Percentiles rank a stretch among this genome's conserved stretches.
Conservation (phyloP, 2,797 vertebrate genomes). For the Amazonetta brasiliensis region DNA sequence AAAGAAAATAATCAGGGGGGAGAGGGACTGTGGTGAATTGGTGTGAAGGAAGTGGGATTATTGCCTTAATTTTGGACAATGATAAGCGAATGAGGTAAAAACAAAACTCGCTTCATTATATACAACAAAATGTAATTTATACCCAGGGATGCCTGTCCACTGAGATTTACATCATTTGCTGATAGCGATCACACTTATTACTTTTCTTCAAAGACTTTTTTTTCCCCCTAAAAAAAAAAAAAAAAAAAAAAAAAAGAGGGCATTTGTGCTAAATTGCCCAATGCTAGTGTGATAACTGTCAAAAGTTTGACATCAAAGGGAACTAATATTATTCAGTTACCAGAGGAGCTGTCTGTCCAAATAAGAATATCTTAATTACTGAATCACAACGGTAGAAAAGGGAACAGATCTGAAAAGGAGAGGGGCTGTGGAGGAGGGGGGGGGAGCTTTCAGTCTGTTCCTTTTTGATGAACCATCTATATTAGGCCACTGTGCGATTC, state of each 20-base stretch:
- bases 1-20: conserved; percentile 22
- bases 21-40: not conserved
- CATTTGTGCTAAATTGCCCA: conserved; percentile 77
- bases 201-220: conserved; percentile 74
- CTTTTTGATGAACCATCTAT: conserved; percentile 79
- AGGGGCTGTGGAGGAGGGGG: not conserved
- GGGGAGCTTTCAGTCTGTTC: conserved; percentile 69
- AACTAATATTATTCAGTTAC: conserved; percentile 82
- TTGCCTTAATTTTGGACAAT: conserved; percentile 46
- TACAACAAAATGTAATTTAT: conserved; percentile 70
- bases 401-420: conserved; percentile 74
- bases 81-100: conserved; percentile 52
- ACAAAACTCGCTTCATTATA: conserved; percentile 73
- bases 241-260: conserved; percentile 27
- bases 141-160: conserved; percentile 67
- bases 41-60: conserved; percentile 19
- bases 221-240: not conserved
- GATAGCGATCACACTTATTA: conserved; percentile 76
- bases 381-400: conserved; percentile 80
- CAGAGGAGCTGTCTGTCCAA: conserved; percentile 80
- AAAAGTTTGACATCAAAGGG: conserved; percentile 84
- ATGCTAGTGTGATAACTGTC: conserved; percentile 82
- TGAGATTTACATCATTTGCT: conserved; percentile 73
- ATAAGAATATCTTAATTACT: conserved; percentile 84
- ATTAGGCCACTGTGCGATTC: conserved; percentile 66